phyloP scores from a whole-genome alignment of 1,140 invertebrate species.

The Papilio dardanus region DNA sequence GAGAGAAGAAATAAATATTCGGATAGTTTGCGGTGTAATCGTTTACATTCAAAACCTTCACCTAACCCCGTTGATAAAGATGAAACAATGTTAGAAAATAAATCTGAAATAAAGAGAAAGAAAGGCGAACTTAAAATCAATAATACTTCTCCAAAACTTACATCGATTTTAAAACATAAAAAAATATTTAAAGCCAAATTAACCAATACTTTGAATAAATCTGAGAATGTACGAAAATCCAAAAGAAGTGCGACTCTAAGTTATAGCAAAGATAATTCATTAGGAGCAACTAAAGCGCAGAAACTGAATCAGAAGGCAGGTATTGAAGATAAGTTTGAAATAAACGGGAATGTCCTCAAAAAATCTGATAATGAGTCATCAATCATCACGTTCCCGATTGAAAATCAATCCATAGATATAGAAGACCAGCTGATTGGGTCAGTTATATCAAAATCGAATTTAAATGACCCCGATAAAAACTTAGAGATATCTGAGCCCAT shows the following conservation, averaged over 20 bases:
- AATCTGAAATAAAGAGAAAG: not conserved
- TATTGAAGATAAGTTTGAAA: not conserved
- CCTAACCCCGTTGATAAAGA: not conserved
- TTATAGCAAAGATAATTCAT: not conserved
- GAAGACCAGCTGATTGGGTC: slow-evolving; percentile 25
- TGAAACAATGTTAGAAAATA: not conserved
- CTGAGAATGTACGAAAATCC: not conserved
- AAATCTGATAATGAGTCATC: not conserved
- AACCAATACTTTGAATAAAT: not conserved
- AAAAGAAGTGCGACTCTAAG: no score
- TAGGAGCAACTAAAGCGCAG: not conserved
- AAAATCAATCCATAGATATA: slow-evolving; percentile 17
- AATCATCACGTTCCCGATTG: not conserved
- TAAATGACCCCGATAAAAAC: not conserved
- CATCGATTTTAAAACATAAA: not conserved
- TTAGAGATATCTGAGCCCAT: not conserved
- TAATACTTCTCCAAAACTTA: not conserved
- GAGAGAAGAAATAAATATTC: not conserved
- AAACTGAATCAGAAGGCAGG: not conserved
- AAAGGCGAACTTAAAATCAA: not conserved
- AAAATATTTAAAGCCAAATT: not conserved
- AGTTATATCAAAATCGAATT: slow-evolving; percentile 16
- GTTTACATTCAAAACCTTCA: not conserved
- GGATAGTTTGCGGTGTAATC: not conserved
- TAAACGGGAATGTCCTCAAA: not conserved